A percentile compares a stretch with the other conserved stretches of the same genome.
Conservation (phyloP, 2,797 vertebrate genomes). For the Thalassophryne amazonica region DNA sequence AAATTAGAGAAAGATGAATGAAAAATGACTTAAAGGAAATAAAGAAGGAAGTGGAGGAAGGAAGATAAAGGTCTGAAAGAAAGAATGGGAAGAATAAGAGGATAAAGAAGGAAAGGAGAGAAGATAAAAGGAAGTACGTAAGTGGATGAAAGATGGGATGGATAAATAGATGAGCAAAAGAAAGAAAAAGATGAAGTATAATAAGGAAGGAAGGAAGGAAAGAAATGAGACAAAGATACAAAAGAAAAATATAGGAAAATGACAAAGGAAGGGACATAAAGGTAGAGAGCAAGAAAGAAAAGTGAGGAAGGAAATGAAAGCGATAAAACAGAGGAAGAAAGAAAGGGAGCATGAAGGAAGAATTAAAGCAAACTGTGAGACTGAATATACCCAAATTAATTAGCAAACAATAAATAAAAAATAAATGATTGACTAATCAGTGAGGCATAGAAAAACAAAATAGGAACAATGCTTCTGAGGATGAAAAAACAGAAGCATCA, state of each 20-base stretch:
- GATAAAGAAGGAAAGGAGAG: neutral
- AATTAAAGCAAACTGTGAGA: too few relatives aligned
- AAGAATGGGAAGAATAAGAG: neutral
- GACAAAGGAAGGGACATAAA: slow-evolving; percentile 11
- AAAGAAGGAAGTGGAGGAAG: neutral
- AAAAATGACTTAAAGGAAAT: neutral
- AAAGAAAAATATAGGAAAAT: slow-evolving; percentile 18
- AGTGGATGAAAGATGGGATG: neutral
- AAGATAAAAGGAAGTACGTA: neutral
- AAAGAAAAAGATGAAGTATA: neutral
- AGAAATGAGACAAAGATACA: slow-evolving; percentile 4
- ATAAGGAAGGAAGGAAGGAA: neutral
- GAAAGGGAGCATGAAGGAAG: too few relatives aligned
- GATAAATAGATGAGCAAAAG: neutral
- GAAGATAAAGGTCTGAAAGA: too few relatives aligned
- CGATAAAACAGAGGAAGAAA: too few relatives aligned
- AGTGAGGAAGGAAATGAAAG: too few relatives aligned
- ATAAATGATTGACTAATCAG: too few relatives aligned
- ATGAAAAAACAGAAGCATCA: too few relatives aligned
- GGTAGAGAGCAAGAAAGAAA: too few relatives aligned
- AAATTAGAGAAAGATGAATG: neutral
- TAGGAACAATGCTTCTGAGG: too few relatives aligned
- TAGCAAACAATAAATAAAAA: too few relatives aligned
- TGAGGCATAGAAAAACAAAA: too few relatives aligned
- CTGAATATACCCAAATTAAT: too few relatives aligned